Conservation (phyloP, 2,113 vertebrate genomes). For the Strix aluco region DNA sequence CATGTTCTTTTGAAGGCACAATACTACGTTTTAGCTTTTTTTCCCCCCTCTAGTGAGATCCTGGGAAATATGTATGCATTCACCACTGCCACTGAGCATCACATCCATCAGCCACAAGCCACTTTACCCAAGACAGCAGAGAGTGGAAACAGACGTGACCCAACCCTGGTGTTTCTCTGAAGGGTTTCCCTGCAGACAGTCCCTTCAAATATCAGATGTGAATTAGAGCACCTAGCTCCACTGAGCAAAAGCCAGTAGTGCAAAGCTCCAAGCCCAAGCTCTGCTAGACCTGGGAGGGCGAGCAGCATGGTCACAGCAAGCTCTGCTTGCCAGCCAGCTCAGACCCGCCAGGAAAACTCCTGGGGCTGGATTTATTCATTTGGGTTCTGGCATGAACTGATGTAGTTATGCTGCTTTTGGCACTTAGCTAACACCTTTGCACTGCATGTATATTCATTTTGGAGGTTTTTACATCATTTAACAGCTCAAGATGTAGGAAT, state of each 20-base stretch:
- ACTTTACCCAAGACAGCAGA: background rate
- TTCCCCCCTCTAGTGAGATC: background rate
- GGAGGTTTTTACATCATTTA: background rate
- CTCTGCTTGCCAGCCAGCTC: background rate
- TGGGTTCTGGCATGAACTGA: background rate
- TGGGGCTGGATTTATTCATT: background rate
- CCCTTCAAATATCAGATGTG: background rate
- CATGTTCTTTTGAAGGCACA: background rate
- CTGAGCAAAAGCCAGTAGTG: background rate
- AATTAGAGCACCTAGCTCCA: background rate
- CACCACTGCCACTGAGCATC: background rate
- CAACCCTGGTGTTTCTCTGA: background rate
- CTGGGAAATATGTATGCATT: background rate
- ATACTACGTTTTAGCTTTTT: background rate
- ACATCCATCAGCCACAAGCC: background rate
- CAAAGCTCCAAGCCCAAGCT: background rate
- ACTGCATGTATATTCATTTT: background rate
- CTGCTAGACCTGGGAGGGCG: background rate
- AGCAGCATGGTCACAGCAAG: background rate
- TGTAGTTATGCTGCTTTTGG: background rate
- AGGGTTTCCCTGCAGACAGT: background rate
- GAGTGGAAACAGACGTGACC: background rate
- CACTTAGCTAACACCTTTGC: background rate
- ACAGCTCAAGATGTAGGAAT: background rate
- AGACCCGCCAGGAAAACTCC: background rate